Conservation (phyloP, 2,113 vertebrate species). For the Nothoprocta pentlandii region DNA sequence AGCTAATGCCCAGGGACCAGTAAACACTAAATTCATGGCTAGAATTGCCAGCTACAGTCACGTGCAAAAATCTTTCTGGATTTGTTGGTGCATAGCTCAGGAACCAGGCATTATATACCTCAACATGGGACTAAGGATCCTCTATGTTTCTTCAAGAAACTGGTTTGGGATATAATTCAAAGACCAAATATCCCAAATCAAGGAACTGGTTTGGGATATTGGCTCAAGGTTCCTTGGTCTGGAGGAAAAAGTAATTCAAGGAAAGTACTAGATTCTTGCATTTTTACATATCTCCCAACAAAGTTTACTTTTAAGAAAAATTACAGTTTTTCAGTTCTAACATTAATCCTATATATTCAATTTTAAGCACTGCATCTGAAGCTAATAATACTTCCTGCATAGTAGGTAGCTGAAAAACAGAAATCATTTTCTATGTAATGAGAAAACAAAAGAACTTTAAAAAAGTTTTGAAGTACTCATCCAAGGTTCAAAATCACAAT, state of each 20-base stretch:
- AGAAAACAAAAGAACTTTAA: background rate
- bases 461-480: background rate
- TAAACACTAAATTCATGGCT: background rate
- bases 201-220: background rate
- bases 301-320: background rate
- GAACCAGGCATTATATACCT: background rate
- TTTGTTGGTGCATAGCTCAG: background rate
- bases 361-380: background rate
- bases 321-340: background rate
- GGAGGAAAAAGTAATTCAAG: background rate
- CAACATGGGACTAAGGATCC: background rate
- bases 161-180: background rate
- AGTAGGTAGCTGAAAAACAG: background rate
- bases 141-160: background rate
- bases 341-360: background rate
- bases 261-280: background rate
- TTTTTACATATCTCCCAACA: background rate
- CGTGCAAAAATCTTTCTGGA: background rate
- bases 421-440: background rate
- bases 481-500: background rate
- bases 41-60: background rate
- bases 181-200: background rate
- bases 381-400: background rate
- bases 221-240: background rate
- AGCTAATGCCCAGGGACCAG: background rate